Evolutionary conservation across 1,140 invertebrate species (phyloP).

Genomic region (Apis dorsata): DNA sequence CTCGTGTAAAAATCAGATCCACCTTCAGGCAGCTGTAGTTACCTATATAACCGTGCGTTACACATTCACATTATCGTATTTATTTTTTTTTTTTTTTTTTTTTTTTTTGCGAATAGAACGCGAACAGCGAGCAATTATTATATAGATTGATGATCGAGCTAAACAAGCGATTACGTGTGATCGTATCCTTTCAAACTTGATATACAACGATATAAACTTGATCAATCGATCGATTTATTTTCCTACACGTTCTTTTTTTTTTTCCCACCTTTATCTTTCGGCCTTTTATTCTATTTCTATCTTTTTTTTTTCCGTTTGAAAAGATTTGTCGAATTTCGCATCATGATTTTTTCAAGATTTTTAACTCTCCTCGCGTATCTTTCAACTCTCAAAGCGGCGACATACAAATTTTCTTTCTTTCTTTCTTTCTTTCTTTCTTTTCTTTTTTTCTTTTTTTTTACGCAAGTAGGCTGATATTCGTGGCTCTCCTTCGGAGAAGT

Average conservation of each 20-base stretch:
- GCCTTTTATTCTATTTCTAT: not conserved
- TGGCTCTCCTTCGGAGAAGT: not conserved
- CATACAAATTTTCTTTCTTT: not conserved
- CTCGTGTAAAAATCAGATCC: conserved; percentile 94
- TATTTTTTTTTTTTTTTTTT: not conserved
- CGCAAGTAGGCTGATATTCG: not conserved
- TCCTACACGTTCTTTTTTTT: not conserved
- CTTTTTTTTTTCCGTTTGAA: not conserved
- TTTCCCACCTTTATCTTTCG: not conserved
- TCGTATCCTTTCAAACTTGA: not conserved
- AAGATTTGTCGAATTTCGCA: not conserved
- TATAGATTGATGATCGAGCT: not conserved
- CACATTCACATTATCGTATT: conserved; percentile 11
- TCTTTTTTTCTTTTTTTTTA: not conserved
- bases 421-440: too few relatives aligned
- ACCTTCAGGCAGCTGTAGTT: conserved; percentile 97
- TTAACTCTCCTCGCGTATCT: not conserved
- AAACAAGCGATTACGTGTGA: conserved; percentile 23
- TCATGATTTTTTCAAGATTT: not conserved
- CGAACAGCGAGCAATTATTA: conserved; percentile 12
- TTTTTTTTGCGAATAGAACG: not conserved
- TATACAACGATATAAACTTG: not conserved
- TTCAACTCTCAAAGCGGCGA: not conserved
- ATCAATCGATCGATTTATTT: not conserved
- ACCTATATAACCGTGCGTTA: conserved; percentile 80